Evolutionary conservation across 2,888 invertebrate species (phyloP).

Genomic region (Aelia acuminata): DNA sequence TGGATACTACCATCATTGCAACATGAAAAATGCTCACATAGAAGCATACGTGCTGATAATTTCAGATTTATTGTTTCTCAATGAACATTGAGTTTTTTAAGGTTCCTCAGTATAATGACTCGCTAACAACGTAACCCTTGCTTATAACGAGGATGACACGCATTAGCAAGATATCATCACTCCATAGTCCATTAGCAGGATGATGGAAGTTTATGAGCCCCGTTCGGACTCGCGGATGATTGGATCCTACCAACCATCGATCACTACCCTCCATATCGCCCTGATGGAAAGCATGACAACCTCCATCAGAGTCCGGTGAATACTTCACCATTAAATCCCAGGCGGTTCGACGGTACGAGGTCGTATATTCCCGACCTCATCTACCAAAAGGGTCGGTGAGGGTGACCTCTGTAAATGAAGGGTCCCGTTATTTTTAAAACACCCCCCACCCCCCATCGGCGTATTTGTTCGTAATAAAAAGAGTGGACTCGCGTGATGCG

Average conservation of each 20-base stretch:
- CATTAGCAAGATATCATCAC: constrained; percentile 16
- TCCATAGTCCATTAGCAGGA: not conserved
- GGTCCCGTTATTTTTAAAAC: not conserved
- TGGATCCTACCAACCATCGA: constrained; percentile 13
- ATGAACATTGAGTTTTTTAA: no score
- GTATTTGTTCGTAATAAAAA: constrained; percentile 42
- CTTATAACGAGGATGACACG: constrained; percentile 3
- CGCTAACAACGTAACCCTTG: not conserved
- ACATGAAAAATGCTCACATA: no score
- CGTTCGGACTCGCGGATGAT: not conserved
- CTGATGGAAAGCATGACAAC: not conserved
- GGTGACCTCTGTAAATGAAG: not conserved
- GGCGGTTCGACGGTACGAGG: not conserved
- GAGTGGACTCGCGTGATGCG: constrained; percentile 17
- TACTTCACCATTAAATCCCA: not conserved
- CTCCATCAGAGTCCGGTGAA: not conserved
- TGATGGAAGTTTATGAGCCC: constrained; percentile 25
- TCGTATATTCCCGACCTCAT: not conserved
- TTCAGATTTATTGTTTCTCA: no score
- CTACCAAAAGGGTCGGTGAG: not conserved
- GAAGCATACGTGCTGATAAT: no score
- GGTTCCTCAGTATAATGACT: not conserved
- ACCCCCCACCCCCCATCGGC: no score
- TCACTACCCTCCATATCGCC: not conserved
- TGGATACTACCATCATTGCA: no score